These are phyloP conservation scores for Nomada goodeniana DNA, from an alignment of 2,888 invertebrate species.

Conservation along the genomic window DNA sequence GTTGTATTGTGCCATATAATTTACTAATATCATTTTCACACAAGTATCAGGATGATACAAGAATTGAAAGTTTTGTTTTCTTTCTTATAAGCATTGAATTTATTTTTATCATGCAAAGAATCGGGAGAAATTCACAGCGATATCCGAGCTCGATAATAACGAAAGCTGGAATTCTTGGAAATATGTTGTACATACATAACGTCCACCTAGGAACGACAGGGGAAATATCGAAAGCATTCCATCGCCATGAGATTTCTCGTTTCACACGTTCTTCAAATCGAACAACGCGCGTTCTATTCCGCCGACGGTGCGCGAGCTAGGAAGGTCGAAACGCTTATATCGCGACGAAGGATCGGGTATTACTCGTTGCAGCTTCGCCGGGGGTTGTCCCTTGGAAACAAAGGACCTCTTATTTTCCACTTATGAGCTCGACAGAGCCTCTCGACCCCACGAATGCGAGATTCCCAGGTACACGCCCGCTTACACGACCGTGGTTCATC, in stretches of 20 bases:
- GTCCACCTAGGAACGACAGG: background rate
- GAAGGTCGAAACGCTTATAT: slow-evolving; percentile 61
- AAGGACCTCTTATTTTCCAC: slow-evolving; percentile 82
- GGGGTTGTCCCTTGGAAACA: slow-evolving; percentile 73
- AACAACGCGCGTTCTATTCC: slow-evolving; percentile 71
- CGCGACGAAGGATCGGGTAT: slow-evolving; percentile 72
- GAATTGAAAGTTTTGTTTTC: no score
- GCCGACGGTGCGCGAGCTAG: slow-evolving; percentile 40
- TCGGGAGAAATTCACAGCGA: no score
- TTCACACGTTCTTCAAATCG: slow-evolving; percentile 52
- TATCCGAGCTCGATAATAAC: no score
- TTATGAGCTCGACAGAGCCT: slow-evolving; percentile 74
- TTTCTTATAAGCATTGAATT: background rate
- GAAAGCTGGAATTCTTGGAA: background rate
- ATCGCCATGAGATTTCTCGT: slow-evolving; percentile 45
- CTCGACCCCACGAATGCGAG: slow-evolving; percentile 39
- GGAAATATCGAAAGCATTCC: slow-evolving; percentile 27
- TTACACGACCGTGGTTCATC: slow-evolving; percentile 69
- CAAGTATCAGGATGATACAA: no score
- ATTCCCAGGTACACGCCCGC: slow-evolving; percentile 74
- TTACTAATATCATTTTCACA: no score
- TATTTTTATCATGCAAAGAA: background rate
- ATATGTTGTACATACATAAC: background rate
- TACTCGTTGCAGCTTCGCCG: slow-evolving; percentile 68
- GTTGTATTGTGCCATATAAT: no score